Evolutionary conservation across 2,888 invertebrate species (phyloP).

Genomic region (Sarcophaga rosellei): DNA sequence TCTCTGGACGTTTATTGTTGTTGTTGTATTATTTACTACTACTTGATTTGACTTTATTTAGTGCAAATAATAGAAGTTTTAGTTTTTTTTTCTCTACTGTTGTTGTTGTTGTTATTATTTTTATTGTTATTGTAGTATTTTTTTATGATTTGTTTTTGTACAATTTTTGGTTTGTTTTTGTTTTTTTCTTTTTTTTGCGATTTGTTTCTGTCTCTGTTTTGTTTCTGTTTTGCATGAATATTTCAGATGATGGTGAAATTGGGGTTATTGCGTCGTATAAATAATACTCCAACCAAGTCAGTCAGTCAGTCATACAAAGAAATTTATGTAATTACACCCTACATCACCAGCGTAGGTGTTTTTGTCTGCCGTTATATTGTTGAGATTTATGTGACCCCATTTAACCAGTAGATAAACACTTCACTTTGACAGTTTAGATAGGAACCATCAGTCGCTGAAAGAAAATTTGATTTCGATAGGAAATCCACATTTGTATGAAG

Average conservation of each 20-base stretch:
- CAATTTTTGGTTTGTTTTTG: conserved; percentile 6
- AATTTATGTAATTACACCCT: background rate
- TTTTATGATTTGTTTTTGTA: conserved; percentile 15
- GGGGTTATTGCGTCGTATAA: conserved; percentile 56
- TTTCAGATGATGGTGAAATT: conserved; percentile 55
- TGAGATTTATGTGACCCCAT: too few relatives aligned
- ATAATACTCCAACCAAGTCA: background rate
- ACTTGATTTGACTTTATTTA: conserved; percentile 19
- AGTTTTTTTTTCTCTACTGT: background rate
- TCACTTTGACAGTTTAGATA: too few relatives aligned
- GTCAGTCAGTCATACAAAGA: background rate
- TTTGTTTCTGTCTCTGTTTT: background rate
- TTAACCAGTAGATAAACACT: too few relatives aligned
- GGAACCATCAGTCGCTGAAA: too few relatives aligned
- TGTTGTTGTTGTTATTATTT: background rate
- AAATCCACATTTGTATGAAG: too few relatives aligned
- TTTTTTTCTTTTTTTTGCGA: background rate
- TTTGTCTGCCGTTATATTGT: background rate
- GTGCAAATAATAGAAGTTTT: conserved; percentile 23
- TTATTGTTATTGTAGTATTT: conserved; percentile 1
- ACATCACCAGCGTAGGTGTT: background rate
- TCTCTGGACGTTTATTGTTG: background rate
- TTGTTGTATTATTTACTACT: background rate
- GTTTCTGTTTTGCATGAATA: conserved; percentile 3
- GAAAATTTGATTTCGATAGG: too few relatives aligned